Evolutionary conservation across 2,888 invertebrate genomes (phyloP), one percentile per base, ranked within the genome.

Genomic region (Alentia gelatinosa): DNA sequence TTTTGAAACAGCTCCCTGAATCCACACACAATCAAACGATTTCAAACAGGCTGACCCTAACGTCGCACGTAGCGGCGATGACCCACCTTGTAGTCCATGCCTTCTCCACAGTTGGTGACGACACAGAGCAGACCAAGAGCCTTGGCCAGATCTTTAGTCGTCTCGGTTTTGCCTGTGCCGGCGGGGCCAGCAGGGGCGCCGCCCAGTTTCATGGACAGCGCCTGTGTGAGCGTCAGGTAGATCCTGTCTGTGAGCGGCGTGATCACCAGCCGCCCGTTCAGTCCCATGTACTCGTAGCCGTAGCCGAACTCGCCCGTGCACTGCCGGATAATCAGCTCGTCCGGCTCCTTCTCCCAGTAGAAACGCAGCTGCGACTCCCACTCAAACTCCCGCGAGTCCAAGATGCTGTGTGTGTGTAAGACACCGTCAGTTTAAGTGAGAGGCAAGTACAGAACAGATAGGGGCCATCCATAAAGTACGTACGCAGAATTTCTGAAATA

Each of bases 231-330:
- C 0, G 98, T 98, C 91, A 99, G 97, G 96, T 98, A 98, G 94
- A 98, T 98, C 91, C 98, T 97, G 96, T 99, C 99, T 0, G 99
- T 99, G 3, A 99, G 96, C 0, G 98, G 98, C 0, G 99, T 99
- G 92, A 98, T 98, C 12, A 99, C 98, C 91, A 99, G 97, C 68
- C 98, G 97, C 0, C 98, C 98, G 95, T 98, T 98, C 15, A 98
- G 96, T 0, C 99, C 99, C 98, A 98, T 98, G 96, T 99, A 99
- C 95, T 99, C 99, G 95, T 98, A 99, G 4, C 99, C 99, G 94
- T 98, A 99, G 92, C 98, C 98, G 95, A 99, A 99, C 35, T 97
- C 96, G 74, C 98, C 98, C 94, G 96, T 92, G 95, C 98, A 99
- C 95, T 99, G 99, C 37, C 97, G 97, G 33, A 98, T 97, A 96